Evolutionary conservation across 2,113 vertebrate genomes (phyloP), one percentile per base, ranked within the genome.

Genomic region (Aythya baeri): DNA sequence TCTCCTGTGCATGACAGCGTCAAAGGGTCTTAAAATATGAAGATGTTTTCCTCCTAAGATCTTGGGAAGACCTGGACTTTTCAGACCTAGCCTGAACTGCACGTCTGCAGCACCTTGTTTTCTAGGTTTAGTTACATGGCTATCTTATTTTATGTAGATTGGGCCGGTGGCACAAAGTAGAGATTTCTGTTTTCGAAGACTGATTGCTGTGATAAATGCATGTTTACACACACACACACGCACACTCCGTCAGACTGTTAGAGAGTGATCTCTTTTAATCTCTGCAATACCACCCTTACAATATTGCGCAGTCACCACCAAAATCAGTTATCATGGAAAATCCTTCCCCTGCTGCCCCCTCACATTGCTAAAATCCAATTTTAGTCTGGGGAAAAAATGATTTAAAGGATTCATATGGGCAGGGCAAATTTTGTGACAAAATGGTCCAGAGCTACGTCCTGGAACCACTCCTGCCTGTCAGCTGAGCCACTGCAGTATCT

Each of bases 391-490:
- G 41, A 78, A 81, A 92, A 92, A 93, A 82, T 21, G n/a, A 76
- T 88, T 73, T 85, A 62, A 79, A 68, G 88, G 62, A 76, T 93
- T 93, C 54, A 21, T 66, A 92, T 32, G 66, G 58, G 65, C 44
- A 93, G 62, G 38, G 66, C 43, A 22, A 88, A 41, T 89, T 95
- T 89, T 84, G 43, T 84, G 83, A 89, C 80, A 72, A 84, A 49
- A 71, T 89, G 34, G 70, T 87, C 86, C 34, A 31, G 91, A 77
- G 76, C 62, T 79, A 66, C 32, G 31, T 91, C 66, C 89, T 96
- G 91, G 94, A 97, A 95, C 59, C 79, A 74, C 68, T 83, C 59
- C 92, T 96, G 72, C 41, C 59, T 90, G 44, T 94, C 91, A 92
- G 96, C 91, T 91, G 73, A 94, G 86, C 70, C 66, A 41, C 77